Evolutionary conservation across 2,888 invertebrate genomes (phyloP).

Genomic region (Polietes domitor): DNA sequence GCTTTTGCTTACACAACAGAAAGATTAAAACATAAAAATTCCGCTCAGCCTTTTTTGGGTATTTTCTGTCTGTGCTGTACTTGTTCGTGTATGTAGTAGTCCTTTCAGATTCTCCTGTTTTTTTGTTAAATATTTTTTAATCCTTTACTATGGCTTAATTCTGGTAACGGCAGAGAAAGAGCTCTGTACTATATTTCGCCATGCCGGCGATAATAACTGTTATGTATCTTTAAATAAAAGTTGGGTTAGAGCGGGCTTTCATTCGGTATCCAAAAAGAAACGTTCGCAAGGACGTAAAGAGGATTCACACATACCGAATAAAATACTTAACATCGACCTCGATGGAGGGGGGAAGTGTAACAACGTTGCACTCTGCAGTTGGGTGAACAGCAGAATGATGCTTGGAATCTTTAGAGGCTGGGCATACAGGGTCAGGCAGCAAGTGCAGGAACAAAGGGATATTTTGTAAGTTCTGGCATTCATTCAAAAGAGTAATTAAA

Average conservation of each 20-base stretch:
- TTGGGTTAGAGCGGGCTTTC: neutral
- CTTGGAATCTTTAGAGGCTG: no score
- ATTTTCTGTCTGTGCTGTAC: neutral
- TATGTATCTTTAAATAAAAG: neutral
- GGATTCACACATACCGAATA: constrained; percentile 7
- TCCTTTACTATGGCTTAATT: constrained; percentile 6
- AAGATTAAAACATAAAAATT: constrained; percentile 1
- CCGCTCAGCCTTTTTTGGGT: neutral
- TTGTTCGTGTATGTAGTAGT: neutral
- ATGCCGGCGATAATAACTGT: neutral
- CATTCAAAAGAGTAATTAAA: no score
- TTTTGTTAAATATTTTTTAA: constrained; percentile 4
- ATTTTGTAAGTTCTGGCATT: no score
- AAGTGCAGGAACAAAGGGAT: no score
- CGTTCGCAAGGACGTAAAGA: neutral
- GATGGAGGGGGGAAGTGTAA: neutral
- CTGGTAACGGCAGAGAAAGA: neutral
- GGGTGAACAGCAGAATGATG: no score
- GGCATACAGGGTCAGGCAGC: no score
- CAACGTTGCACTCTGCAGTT: neutral
- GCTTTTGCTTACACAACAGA: constrained; percentile 5
- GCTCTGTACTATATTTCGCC: neutral
- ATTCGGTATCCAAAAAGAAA: neutral
- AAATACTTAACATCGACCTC: neutral
- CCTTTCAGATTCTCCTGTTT: neutral